Evolutionary conservation across 2,113 vertebrate genomes (phyloP), one percentile per base, ranked within the genome.

Genomic region (Galeopterus variegatus): DNA sequence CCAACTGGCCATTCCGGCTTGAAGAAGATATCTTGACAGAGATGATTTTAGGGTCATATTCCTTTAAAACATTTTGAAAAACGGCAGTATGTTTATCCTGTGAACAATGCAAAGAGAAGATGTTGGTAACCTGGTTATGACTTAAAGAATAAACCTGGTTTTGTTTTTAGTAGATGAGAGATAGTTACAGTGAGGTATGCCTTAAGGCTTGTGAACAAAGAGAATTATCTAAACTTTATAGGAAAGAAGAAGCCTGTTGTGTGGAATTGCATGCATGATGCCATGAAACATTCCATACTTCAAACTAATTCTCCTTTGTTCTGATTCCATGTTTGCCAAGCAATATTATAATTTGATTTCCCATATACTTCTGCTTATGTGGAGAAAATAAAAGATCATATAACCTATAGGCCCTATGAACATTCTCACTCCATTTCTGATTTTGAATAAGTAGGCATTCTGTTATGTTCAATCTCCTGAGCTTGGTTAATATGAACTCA

Each of bases 21-120:
- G 4, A 41, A 41, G 41, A 41, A 41, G 41, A 41, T 70, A 31
- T 48, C 72, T 95, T 90, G 17, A 52, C 41, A 41, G 21, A 95
- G 45, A 77, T 31, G 13, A 11, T 58, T 52, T 60, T 79, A 70
- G 28, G 24, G 31, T 87, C 31, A 60, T 8, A 60, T 58, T 17
- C 50, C 50, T 86, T 87, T 87, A 79, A 67, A 65, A 87, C 21
- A 79, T 84, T 84, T 84, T 70, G 24, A n/a, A 90, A 84, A 58
- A 5, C 8, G 10, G 8, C 48, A 67, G 41, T 41, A 41, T 41
- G 41, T 41, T 41, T 4, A 41, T 3, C 50, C 28, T 62, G 18
- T 90, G 54, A n/a, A 45, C n/a, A 91, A 19, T 80, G 64, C 26
- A 91, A 48, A 88, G 85, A 88, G 67, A 54, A 82, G 26, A 93